These are phyloP conservation scores for Ophonus ardosiacus DNA, from an alignment of 2,888 invertebrate genomes.

Conservation along the genomic window DNA sequence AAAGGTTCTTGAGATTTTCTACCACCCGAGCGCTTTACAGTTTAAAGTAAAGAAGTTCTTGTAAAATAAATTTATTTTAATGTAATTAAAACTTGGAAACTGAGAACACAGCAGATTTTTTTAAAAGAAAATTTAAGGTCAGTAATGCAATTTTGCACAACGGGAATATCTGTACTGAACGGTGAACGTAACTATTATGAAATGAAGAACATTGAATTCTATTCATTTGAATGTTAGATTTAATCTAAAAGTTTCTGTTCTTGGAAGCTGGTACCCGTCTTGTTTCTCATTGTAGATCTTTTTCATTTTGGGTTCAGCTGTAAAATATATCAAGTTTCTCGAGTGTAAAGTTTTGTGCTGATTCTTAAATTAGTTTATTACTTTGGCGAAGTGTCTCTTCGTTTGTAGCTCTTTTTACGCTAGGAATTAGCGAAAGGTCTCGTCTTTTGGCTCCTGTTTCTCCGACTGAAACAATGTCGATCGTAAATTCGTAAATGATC, in stretches of 20 bases:
- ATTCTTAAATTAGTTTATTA: constrained; percentile 58
- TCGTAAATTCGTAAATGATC: constrained; percentile 46
- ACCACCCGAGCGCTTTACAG: neutral
- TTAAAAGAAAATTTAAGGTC: constrained; percentile 17
- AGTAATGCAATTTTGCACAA: constrained; percentile 39
- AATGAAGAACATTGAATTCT: constrained; percentile 20
- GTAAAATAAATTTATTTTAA: constrained; percentile 28
- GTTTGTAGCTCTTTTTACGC: constrained; percentile 35
- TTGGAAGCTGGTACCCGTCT: constrained; percentile 4
- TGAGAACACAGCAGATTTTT: constrained; percentile 27
- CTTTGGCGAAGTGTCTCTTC: constrained; percentile 43
- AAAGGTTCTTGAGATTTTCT: neutral
- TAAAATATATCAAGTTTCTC: constrained; percentile 56
- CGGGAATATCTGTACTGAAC: constrained; percentile 21
- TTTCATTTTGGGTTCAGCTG: constrained; percentile 46
- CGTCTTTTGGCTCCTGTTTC: neutral
- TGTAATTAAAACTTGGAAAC: constrained; percentile 13
- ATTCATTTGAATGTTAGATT: constrained; percentile 60
- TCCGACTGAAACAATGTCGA: constrained; percentile 38
- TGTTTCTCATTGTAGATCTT: constrained; percentile 57
- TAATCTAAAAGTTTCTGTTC: constrained; percentile 47
- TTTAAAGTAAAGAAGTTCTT: constrained; percentile 12
- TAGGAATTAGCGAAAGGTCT: constrained; percentile 34
- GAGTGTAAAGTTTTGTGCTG: constrained; percentile 34
- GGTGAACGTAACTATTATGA: constrained; percentile 38